Percentiles rank a stretch among this genome's conserved stretches.
These are phyloP conservation scores for Trypoxylus dichotomus DNA, from an alignment of 1,140 invertebrate genomes.

Conservation along the genomic window DNA sequence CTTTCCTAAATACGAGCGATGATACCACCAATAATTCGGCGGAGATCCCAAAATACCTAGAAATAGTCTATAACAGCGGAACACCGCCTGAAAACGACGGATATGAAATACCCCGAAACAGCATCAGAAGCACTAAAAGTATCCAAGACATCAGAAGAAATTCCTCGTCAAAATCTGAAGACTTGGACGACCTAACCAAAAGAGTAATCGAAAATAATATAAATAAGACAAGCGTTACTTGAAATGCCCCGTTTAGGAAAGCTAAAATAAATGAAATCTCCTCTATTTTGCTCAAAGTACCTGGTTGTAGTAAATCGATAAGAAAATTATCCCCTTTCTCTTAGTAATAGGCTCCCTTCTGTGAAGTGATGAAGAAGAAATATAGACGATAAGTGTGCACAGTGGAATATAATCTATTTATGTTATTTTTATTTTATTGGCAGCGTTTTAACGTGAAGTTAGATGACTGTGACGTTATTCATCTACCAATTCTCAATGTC, in stretches of 20 bases:
- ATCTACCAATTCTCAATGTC: too few species aligned
- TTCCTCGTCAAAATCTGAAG: not conserved
- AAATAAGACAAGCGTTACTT: not conserved
- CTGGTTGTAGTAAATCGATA: not conserved
- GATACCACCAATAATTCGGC: slow-evolving; percentile 31
- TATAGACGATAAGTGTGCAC: too few species aligned
- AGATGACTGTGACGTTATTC: too few species aligned
- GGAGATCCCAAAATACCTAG: slow-evolving; percentile 56
- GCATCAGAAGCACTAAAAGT: slow-evolving; percentile 30
- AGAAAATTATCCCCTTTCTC: too few species aligned
- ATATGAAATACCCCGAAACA: not conserved
- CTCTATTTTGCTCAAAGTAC: not conserved
- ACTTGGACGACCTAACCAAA: not conserved
- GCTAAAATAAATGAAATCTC: not conserved
- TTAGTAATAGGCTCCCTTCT: too few species aligned
- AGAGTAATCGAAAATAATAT: not conserved
- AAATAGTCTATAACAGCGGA: slow-evolving; percentile 55
- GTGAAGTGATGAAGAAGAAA: too few species aligned
- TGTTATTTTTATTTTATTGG: too few species aligned
- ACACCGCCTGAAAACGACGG: not conserved
- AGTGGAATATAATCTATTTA: too few species aligned
- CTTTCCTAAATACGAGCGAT: slow-evolving; percentile 41
- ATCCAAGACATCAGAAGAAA: not conserved
- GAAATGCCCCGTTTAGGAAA: not conserved
- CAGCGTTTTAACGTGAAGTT: too few species aligned